Conservation (phyloP, 2,113 vertebrate species). For the Pterophyllum scalare region DNA sequence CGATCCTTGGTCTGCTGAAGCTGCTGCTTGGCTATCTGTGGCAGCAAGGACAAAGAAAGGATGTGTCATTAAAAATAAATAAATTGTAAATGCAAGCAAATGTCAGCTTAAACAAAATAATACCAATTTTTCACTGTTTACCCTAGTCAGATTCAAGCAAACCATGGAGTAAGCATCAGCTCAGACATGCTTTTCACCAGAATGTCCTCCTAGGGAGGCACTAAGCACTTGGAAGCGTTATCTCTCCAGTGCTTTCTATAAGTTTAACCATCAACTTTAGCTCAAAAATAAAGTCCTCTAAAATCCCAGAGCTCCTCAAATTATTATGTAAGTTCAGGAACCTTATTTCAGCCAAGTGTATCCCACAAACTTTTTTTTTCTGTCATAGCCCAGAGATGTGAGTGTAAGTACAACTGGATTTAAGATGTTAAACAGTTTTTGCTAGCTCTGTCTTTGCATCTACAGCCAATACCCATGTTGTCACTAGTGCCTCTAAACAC, state of each 20-base stretch:
- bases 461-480: constrained; percentile 4
- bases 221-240: background rate
- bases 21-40: constrained; percentile 97
- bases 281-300: constrained; percentile 7
- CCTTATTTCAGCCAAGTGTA: constrained; percentile 16
- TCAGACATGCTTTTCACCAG: background rate
- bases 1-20: constrained; percentile 97
- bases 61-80: background rate
- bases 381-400: constrained; percentile 1
- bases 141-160: background rate
- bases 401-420: background rate
- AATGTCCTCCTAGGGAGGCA: background rate
- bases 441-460: constrained; percentile 8
- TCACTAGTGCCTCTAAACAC: background rate
- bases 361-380: constrained; percentile 7
- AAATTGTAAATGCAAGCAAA: constrained; percentile 13
- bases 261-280: constrained; percentile 5
- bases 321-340: background rate
- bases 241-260: background rate
- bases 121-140: background rate
- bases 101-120: background rate
- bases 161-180: background rate
- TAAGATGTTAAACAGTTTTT: constrained; percentile 23
- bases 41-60: constrained; percentile 61
- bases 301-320: background rate